Conservation (phyloP, 2,797 vertebrate species). For the Lemur catta region DNA sequence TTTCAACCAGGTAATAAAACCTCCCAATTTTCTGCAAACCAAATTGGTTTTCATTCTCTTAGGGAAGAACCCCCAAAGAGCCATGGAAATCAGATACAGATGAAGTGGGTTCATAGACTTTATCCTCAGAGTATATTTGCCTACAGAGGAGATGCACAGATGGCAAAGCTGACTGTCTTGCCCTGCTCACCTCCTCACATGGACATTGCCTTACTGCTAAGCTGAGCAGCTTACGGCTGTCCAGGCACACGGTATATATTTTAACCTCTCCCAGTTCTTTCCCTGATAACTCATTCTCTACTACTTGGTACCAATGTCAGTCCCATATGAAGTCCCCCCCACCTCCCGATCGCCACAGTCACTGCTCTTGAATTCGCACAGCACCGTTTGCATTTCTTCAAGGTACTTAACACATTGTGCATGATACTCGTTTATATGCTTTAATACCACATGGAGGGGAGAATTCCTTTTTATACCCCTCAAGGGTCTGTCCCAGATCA, state of each 20-base stretch:
- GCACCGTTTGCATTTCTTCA: not conserved
- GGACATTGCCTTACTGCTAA: not conserved
- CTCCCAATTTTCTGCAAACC: not conserved
- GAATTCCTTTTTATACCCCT: not conserved
- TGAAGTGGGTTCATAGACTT: not conserved
- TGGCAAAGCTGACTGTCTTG: not conserved
- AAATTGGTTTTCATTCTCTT: not conserved
- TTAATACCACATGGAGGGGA: not conserved
- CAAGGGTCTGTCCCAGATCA: not conserved
- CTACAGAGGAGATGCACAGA: not conserved
- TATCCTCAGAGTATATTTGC: not conserved
- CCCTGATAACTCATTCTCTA: not conserved
- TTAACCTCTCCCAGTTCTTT: not conserved
- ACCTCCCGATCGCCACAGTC: not conserved
- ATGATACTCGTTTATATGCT: not conserved
- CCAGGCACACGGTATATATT: not conserved
- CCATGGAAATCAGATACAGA: not conserved
- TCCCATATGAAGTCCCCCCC: not conserved
- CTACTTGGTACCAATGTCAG: not conserved
- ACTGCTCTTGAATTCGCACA: not conserved
- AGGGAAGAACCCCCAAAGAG: not conserved
- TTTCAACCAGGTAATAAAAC: not conserved
- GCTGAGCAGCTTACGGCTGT: not conserved
- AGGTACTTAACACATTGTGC: not conserved
- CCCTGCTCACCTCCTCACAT: not conserved